Evolutionary conservation across 2,113 vertebrate genomes (phyloP), one percentile per base, ranked within the genome.

Genomic region (Microtus ochrogaster): DNA sequence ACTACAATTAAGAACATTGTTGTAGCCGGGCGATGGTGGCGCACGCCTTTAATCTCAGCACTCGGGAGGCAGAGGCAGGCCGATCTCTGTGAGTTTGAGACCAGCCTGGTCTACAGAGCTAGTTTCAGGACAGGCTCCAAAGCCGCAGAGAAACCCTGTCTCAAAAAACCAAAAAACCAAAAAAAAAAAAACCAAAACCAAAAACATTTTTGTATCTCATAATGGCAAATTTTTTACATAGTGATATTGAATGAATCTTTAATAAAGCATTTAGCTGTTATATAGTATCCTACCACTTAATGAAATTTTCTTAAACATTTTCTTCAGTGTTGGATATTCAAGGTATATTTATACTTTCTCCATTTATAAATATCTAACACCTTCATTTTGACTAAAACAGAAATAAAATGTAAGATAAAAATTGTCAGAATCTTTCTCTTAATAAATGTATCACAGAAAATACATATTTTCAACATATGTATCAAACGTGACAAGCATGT

Each of bases 371-470:
- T 91, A 82, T 66, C 30, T 68, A 81, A 88, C 61, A 85, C 77
- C 36, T 12, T 97, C 28, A 89, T 91, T 97, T 97, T 95, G 82
- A 91, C 58, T 14, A 73, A 63, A 49, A 77, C 5, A 74, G 10
- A 77, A 88, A n/a, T 78, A 82, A 85, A 22, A 88, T 2, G 3
- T 47, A 52, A 8, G 24, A 65, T 68, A 68, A 74, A 94, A 93
- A 70, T 33, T 94, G 30, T 95, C 63, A 82, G 14, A 91, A 88
- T 36, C 41, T 81, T 89, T 0, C 47, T 88, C 10, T 94, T 52
- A 39, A 61, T 89, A 92, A 90, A 70, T 85, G 3, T 41, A 76
- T 65, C 30, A 0, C 72, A 77, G 55, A 70, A 87, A 91, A 76
- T 28, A n/a, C 81, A 7, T 55, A 65, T 79, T 96, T 79, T 94